Evolutionary conservation across 1,140 invertebrate species (phyloP).

Genomic region (Homalodisca vitripennis): DNA sequence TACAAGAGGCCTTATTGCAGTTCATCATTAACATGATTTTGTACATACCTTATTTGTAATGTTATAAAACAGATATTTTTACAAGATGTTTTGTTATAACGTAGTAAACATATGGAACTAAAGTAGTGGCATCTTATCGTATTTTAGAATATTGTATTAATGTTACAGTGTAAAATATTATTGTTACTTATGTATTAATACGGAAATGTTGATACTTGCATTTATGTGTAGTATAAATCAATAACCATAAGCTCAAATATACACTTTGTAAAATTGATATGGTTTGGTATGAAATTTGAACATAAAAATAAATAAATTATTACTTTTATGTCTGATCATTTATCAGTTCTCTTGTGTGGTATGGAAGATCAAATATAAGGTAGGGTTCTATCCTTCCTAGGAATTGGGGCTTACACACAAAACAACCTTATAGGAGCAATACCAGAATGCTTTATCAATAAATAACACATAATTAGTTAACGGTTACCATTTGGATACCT

Average conservation of each 20-base stretch:
- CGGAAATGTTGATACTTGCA: conserved; percentile 20
- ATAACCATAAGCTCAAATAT: conserved; percentile 26
- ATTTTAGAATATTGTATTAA: conserved; percentile 22
- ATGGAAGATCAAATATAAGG: no score
- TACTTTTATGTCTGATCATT: background rate
- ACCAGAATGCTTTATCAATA: no score
- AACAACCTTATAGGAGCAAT: no score
- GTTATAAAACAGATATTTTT: conserved; percentile 18
- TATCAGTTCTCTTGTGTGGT: background rate
- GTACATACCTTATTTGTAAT: conserved; percentile 20
- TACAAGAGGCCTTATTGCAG: conserved; percentile 24
- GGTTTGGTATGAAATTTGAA: conserved; percentile 26
- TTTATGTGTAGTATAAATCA: conserved; percentile 25
- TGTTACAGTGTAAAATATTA: no score
- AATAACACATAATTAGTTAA: no score
- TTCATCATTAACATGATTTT: conserved; percentile 16
- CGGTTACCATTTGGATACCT: no score
- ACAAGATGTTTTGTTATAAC: conserved; percentile 21
- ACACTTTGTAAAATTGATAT: conserved; percentile 25
- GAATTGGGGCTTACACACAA: no score
- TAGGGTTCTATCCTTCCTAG: no score
- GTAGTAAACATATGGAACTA: conserved; percentile 3
- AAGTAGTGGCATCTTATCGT: conserved; percentile 21
- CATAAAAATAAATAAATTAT: conserved; percentile 22
- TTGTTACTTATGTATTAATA: conserved; percentile 20